phyloP scores from a whole-genome alignment of 2,797 vertebrate species.

The Anolis apletophallus region DNA sequence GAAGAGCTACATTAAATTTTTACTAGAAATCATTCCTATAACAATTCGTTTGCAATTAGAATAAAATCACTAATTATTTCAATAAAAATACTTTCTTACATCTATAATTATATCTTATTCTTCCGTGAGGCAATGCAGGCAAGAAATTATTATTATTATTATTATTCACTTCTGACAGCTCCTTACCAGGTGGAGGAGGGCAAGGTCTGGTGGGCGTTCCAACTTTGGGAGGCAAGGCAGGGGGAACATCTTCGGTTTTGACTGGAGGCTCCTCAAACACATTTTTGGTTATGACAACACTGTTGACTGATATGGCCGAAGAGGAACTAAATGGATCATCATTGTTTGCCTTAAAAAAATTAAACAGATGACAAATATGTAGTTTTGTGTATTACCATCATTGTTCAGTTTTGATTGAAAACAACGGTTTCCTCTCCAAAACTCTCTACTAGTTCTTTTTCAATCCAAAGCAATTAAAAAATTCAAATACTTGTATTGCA shows the following conservation, averaged over 20 bases:
- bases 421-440: neutral
- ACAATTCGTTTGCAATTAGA: neutral
- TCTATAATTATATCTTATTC: neutral
- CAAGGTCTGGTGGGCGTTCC: slow-evolving; percentile 96
- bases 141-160: too few relatives aligned
- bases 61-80: neutral
- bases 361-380: slow-evolving; percentile 5
- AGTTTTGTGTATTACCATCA: neutral
- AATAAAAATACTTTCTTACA: neutral
- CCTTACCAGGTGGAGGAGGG: slow-evolving; percentile 93
- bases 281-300: slow-evolving; percentile 83
- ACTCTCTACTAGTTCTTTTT: neutral
- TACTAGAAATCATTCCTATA: neutral
- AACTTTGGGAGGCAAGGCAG: slow-evolving; percentile 94
- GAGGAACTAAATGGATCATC: slow-evolving; percentile 86
- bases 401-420: neutral
- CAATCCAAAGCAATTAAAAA: neutral
- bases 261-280: slow-evolving; percentile 85
- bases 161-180: neutral
- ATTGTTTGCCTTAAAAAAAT: slow-evolving; percentile 80
- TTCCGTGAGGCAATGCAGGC: too few relatives aligned
- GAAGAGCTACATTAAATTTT: neutral
- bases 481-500: neutral
- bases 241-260: slow-evolving; percentile 87
- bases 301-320: slow-evolving; percentile 61